Evolutionary conservation across 1,140 invertebrate genomes (phyloP), one percentile per base, ranked within the genome.

Genomic region (Drosophila burlai): DNA sequence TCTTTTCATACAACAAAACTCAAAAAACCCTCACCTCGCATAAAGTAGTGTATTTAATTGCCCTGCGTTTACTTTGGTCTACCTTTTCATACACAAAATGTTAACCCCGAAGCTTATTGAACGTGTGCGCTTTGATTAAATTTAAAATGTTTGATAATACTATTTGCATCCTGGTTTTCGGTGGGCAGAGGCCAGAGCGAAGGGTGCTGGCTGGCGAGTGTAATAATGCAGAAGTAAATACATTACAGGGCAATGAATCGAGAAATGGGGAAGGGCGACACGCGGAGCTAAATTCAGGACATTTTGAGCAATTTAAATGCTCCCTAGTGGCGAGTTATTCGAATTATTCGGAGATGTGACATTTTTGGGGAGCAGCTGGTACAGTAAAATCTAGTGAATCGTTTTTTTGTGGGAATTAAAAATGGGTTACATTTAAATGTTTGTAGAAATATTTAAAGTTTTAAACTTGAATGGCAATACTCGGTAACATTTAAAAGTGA

Each of bases 81-180:
- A 66, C 54, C 55, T 66, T 50, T 38, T 42, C 76, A 67, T 58
- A 65, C 45, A 72, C 69, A 78, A 89, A 71, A 89, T 81, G 15
- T 57, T 45, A 38, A 31, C 61, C 77, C 81, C 63, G 61, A 65
- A 65, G 68, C 72, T 75, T 79, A 81, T 78, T 71, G 59, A 65
- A 83, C 78, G 81, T 74, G 79, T 72, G 63, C 13, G 61, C 68
- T 89, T 87, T 83, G 84, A 87, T 87, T 87, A 84, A 84, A 87
- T 87, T 84, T 89, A 87, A 87, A 89, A 81, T 79, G 68, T 89
- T 73, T 80, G 73, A 65, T 89, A 83, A 87, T 83, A 83, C 49
- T 78, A 75, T 83, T 81, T 82, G 84, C 61, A 63, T 68, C 63
- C 54, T 66, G 74, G 66, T 36, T 66, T 65, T 29, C 38, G 15